Evolutionary conservation across 2,113 vertebrate species (phyloP), one percentile per base, ranked within the genome.

Genomic region (Clarias magur): DNA sequence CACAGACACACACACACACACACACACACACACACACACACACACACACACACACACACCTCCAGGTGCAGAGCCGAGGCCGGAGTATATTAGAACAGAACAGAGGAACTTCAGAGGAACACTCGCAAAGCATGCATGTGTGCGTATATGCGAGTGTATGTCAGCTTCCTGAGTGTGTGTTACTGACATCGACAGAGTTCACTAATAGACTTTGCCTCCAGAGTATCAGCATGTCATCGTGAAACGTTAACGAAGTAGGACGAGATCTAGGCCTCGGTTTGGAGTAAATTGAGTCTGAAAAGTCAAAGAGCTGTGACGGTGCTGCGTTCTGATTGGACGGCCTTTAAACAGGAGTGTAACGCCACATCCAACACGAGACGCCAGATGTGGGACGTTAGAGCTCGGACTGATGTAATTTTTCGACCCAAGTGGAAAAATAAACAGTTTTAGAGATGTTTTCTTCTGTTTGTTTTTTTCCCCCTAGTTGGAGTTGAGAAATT

Each of bases 191-290:
- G 68, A 78, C 85, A 63, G 65, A 53, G 67, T 54, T 68, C 75
- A 10, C 19, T 67, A 67, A 78, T 79, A 60, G 72, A 53, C 57
- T 76, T 76, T 23, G 48, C 60, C 75, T 86, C 73, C 76, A 81
- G 87, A 72, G 87, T 53, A 70, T 54, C 53, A 54, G 25, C 75
- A 68, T 53, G 57, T 57, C 72, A 57, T 38, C 25, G 75, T 75
- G 86, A 25, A 78, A 60, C 90, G 89, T 88, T 82, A 85, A 75
- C 86, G 87, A 92, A 90, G 80, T 89, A 88, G 57, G 83, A 56
- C 30, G 42, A 91, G 76, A 80, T 85, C 82, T 88, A 88, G 78
- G 62, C 75, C 23, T 63, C 54, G n/a, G 4, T 59, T 84, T 84
- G 48, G 15, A 25, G 11, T 38, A 57, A 62, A 15, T 8, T 3